Percentiles rank a stretch among this genome's conserved stretches.
These are phyloP conservation scores for Brachyalestes nurse DNA, from an alignment of 2,797 vertebrate genomes.

Conservation along the genomic window DNA sequence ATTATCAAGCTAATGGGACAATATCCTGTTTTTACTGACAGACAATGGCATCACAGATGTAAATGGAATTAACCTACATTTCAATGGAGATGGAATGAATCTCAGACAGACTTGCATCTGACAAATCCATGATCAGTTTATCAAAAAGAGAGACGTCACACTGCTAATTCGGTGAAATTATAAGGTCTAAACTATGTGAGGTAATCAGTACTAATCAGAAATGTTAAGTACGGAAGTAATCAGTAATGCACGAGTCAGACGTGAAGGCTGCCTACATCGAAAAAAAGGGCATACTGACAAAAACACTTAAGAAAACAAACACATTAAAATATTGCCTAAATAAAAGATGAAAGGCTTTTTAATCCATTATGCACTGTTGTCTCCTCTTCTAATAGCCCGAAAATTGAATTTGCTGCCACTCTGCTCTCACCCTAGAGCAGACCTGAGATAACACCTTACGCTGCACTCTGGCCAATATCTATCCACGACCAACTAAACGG, in stretches of 20 bases:
- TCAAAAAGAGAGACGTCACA: neutral
- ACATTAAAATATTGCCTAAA: constrained; percentile 33
- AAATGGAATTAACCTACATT: neutral
- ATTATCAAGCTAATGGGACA: neutral
- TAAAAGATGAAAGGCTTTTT: constrained; percentile 27
- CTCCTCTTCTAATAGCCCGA: constrained; percentile 15
- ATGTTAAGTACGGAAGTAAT: neutral
- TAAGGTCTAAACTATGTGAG: neutral
- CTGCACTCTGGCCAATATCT: neutral
- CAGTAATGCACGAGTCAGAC: constrained; percentile 17
- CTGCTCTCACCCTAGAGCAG: neutral
- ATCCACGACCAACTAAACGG: neutral
- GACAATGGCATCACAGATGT: constrained; percentile 2
- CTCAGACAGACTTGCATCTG: constrained; percentile 15
- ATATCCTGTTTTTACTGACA: neutral
- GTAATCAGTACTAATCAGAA: neutral
- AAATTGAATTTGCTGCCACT: constrained; percentile 26
- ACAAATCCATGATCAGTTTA: neutral
- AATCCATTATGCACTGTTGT: constrained; percentile 26
- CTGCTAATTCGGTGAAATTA: neutral
- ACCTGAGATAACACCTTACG: constrained; percentile 7
- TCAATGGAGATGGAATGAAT: neutral
- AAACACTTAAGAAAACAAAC: constrained; percentile 1
- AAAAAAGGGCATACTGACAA: constrained; percentile 14
- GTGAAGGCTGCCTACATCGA: constrained; percentile 3